Conservation (phyloP, 1,140 invertebrate genomes). For the Riptortus pedestris region DNA sequence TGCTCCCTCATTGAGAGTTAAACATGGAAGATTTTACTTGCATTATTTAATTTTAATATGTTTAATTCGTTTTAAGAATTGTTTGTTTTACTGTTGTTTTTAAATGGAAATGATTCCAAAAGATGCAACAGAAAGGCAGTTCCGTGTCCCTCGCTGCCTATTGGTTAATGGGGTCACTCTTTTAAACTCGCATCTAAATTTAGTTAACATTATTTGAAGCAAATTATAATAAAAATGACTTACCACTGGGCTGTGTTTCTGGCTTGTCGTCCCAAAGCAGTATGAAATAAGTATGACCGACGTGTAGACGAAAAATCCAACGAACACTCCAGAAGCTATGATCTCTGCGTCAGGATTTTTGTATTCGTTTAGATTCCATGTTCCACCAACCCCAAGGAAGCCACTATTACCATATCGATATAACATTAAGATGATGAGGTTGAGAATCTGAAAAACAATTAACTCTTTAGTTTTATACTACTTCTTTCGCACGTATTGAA, state of each 20-base stretch:
- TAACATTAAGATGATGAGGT: slow-evolving; percentile 65
- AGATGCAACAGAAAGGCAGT: too few species aligned
- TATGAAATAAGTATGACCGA: slow-evolving; percentile 33
- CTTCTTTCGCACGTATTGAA: not conserved
- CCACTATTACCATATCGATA: slow-evolving; percentile 72
- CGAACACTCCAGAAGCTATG: slow-evolving; percentile 69
- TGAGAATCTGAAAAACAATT: slow-evolving; percentile 52
- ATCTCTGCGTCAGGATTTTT: slow-evolving; percentile 76
- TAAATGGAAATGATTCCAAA: too few species aligned
- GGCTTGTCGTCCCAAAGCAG: slow-evolving; percentile 60
- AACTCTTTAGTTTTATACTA: not conserved
- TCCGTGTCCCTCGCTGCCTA: too few species aligned
- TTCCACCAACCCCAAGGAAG: slow-evolving; percentile 72
- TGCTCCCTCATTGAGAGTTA: too few species aligned
- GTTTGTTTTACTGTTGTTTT: too few species aligned
- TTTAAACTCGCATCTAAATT: too few species aligned
- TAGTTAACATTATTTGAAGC: too few species aligned
- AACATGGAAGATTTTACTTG: too few species aligned
- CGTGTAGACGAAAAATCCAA: slow-evolving; percentile 61
- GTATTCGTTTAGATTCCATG: slow-evolving; percentile 78
- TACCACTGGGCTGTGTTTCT: slow-evolving; percentile 52
- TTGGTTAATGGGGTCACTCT: too few species aligned
- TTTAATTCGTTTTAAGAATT: too few species aligned
- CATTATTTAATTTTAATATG: too few species aligned
- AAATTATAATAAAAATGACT: slow-evolving; percentile 32